Percentiles rank a stretch among this genome's conserved stretches.
Conservation (phyloP, 2,888 invertebrate species). For the Galerucella nymphaeae region DNA sequence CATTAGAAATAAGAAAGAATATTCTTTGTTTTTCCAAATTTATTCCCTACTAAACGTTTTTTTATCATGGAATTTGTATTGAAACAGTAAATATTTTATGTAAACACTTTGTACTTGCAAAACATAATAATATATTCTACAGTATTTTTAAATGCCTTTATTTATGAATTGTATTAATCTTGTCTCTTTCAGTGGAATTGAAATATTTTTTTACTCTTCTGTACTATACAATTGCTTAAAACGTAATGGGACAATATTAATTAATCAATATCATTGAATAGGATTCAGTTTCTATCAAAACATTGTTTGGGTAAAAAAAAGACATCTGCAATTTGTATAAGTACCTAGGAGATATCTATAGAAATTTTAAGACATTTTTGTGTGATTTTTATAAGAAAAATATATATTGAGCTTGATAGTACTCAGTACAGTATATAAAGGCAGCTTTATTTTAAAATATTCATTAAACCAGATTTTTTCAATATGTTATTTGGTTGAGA, state of each 20-base stretch:
- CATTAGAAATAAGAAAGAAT: too few relatives aligned
- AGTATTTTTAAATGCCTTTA: background rate
- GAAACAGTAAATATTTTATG: background rate
- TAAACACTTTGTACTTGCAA: constrained; percentile 24
- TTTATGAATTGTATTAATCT: background rate
- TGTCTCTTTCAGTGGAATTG: background rate
- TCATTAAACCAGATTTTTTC: background rate
- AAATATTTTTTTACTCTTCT: background rate
- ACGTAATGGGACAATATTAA: too few relatives aligned
- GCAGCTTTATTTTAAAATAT: background rate
- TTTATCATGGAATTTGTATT: too few relatives aligned
- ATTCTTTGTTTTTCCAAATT: too few relatives aligned
- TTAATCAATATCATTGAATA: too few relatives aligned
- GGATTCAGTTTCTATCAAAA: too few relatives aligned
- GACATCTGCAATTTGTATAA: background rate
- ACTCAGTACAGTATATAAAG: constrained; percentile 3
- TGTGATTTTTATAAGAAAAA: background rate
- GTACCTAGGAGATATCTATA: background rate
- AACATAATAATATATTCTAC: constrained; percentile 4
- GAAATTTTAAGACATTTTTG: background rate
- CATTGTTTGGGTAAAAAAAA: background rate
- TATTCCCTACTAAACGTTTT: too few relatives aligned
- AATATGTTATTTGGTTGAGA: background rate
- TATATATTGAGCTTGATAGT: background rate
- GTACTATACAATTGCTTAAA: background rate